Evolutionary conservation across 2,113 vertebrate species (phyloP).

Genomic region (Erinaceus europaeus): DNA sequence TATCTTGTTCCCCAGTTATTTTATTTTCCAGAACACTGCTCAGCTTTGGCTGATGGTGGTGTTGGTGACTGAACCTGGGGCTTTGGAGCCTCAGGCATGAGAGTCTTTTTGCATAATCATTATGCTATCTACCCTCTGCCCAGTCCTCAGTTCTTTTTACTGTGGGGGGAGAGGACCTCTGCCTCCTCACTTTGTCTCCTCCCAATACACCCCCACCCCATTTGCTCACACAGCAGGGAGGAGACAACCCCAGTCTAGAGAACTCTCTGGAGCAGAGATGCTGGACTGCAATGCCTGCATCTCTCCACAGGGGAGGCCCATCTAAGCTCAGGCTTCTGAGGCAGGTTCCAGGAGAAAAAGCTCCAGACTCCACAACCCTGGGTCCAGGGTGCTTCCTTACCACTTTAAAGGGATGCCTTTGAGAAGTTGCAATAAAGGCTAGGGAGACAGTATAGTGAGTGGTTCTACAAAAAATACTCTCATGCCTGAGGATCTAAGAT

Average conservation of each 20-base stretch:
- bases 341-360: constrained; percentile 8
- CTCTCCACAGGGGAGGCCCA: not conserved
- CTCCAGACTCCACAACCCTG: not conserved
- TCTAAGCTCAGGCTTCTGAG: not conserved
- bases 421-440: not conserved
- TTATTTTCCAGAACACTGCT: too few species aligned
- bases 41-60: too few species aligned
- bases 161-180: too few species aligned
- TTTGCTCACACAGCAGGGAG: not conserved
- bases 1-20: not conserved
- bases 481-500: too few species aligned
- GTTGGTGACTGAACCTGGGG: too few species aligned
- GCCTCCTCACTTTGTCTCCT: not conserved
- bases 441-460: too few species aligned
- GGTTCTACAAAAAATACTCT: too few species aligned
- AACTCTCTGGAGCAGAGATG: not conserved
- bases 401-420: constrained; percentile 22
- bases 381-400: not conserved
- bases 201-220: not conserved
- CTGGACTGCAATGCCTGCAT: not conserved
- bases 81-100: too few species aligned
- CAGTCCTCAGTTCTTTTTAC: not conserved
- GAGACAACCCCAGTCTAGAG: not conserved
- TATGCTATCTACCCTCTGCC: too few species aligned
- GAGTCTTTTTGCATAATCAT: too few species aligned